Conservation (phyloP, 1,140 invertebrate species). For the Stegodyphus dumicola region DNA sequence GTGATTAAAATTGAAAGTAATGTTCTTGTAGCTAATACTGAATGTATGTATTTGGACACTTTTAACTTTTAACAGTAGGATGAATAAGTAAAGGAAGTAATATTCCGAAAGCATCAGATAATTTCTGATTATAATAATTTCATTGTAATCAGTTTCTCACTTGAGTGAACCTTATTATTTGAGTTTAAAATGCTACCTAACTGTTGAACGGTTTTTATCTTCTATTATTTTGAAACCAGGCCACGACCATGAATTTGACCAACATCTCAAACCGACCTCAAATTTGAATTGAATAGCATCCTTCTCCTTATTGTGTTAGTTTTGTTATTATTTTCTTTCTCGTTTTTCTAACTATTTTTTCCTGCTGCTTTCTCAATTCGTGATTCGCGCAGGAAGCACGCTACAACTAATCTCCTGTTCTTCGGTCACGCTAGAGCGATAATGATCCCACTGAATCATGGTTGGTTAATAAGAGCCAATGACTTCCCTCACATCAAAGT, state of each 20-base stretch:
- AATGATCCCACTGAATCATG: conserved; percentile 54
- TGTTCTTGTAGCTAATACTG: no score
- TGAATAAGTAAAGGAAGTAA: no score
- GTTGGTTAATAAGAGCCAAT: conserved; percentile 51
- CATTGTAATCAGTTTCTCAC: no score
- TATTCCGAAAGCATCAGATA: no score
- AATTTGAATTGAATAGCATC: conserved; percentile 34
- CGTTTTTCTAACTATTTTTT: not conserved
- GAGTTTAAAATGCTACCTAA: no score
- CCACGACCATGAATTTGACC: conserved; percentile 6
- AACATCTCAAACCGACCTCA: conserved; percentile 16
- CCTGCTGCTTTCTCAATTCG: not conserved
- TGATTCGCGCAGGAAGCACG: conserved; percentile 51
- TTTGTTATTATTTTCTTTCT: not conserved
- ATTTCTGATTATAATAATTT: no score
- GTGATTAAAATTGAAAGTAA: no score
- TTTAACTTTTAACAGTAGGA: no score
- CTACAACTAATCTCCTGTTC: conserved; percentile 43
- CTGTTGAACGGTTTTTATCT: not conserved
- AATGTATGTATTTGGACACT: no score
- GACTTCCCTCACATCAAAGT: conserved; percentile 19
- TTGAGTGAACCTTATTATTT: no score
- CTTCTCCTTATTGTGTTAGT: not conserved
- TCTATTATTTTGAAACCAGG: conserved; percentile 5
- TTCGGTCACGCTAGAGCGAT: conserved; percentile 50